A percentile compares a stretch with the other conserved stretches of the same genome.
Evolutionary conservation across 2,888 invertebrate genomes (phyloP).

Genomic region (Caenorhabditis zanzibari): DNA sequence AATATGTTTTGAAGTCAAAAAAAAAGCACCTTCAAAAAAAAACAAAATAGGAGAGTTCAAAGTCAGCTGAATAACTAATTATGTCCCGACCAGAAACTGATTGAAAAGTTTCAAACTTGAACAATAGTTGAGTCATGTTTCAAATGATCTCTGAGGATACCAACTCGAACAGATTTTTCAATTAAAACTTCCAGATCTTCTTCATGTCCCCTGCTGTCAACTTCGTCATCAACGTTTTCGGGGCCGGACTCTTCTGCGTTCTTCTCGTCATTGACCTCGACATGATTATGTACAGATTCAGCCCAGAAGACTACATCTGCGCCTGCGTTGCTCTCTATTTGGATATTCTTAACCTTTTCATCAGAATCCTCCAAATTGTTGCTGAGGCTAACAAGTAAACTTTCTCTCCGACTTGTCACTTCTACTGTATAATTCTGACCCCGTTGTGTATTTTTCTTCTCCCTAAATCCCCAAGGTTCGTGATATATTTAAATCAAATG

Average conservation of each 20-base stretch:
- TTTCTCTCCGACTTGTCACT: not conserved
- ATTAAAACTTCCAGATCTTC: constrained; percentile 87
- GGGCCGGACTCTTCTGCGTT: constrained; percentile 88
- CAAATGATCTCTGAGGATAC: too few relatives aligned
- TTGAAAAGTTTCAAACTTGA: constrained; percentile 8
- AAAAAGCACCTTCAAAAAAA: not conserved
- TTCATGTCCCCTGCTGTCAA: constrained; percentile 89
- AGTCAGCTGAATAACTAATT: constrained; percentile 10
- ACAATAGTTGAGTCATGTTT: not conserved
- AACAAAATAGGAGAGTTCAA: constrained; percentile 4
- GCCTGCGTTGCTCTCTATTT: constrained; percentile 92
- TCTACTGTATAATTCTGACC: not conserved
- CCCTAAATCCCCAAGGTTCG: constrained; percentile 26
- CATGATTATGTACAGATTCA: constrained; percentile 84
- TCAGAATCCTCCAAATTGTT: constrained; percentile 87
- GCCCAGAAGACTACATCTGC: constrained; percentile 91
- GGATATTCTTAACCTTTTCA: constrained; percentile 92
- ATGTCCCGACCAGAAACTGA: constrained; percentile 18
- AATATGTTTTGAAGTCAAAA: not conserved
- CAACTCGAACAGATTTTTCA: not conserved
- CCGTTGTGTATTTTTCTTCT: not conserved
- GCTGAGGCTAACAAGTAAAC: constrained; percentile 73
- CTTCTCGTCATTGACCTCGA: constrained; percentile 93
- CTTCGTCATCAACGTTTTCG: constrained; percentile 88
- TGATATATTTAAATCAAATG: constrained; percentile 7